Evolutionary conservation across 2,888 invertebrate genomes (phyloP).

Genomic region (Tetropium fuscum): DNA sequence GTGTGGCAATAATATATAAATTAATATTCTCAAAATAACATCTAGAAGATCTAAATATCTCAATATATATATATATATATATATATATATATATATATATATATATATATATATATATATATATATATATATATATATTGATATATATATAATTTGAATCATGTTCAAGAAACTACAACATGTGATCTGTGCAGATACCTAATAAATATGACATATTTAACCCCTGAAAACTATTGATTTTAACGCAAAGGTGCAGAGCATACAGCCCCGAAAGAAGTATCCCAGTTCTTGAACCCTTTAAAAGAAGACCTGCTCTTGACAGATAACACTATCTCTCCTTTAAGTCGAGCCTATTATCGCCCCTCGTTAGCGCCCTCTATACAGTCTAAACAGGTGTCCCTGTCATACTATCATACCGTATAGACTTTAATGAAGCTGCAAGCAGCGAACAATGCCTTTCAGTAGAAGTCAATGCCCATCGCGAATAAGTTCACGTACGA

Average conservation of each 20-base stretch:
- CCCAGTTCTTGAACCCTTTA: slow-evolving; percentile 49
- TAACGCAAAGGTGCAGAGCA: slow-evolving; percentile 19
- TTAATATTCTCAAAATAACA: too few species aligned
- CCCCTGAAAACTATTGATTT: too few species aligned
- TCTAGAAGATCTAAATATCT: too few species aligned
- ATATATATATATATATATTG: too few species aligned
- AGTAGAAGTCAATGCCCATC: slow-evolving; percentile 43
- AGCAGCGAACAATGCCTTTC: slow-evolving; percentile 46
- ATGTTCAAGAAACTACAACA: too few species aligned
- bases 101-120: too few species aligned
- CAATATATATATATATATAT: too few species aligned
- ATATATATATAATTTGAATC: too few species aligned
- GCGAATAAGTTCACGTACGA: slow-evolving; percentile 46
- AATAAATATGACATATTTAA: too few species aligned
- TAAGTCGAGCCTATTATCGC: slow-evolving; percentile 60
- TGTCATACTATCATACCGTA: slow-evolving; percentile 54
- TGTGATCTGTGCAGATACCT: too few species aligned
- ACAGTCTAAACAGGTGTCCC: slow-evolving; percentile 60
- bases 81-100: too few species aligned
- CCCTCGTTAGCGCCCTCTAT: slow-evolving; percentile 58
- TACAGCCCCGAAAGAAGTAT: slow-evolving; percentile 38
- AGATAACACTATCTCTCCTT: slow-evolving; percentile 63
- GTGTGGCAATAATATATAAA: too few species aligned
- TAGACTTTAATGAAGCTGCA: slow-evolving; percentile 55
- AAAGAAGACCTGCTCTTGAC: slow-evolving; percentile 59